Conservation (phyloP, 2,113 vertebrate genomes). For the Theropithecus gelada region DNA sequence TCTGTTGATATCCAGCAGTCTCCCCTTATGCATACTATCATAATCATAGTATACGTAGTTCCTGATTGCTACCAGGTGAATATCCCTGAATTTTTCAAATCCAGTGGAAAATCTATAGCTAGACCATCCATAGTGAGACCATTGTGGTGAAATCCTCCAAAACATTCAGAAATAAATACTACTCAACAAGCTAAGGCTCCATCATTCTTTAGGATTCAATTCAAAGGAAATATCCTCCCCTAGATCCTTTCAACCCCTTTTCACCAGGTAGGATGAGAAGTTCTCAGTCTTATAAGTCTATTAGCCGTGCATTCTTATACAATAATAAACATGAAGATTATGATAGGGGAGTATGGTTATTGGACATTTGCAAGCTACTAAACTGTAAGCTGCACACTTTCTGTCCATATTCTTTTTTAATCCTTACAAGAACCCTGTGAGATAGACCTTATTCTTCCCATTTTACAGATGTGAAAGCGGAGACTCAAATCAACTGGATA, state of each 20-base stretch:
- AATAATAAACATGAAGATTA: background rate
- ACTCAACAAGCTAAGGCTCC: background rate
- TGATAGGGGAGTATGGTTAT: fast-evolving
- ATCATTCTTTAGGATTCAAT: background rate
- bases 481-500: background rate
- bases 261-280: background rate
- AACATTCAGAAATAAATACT: background rate
- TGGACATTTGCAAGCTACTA: too few species aligned
- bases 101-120: background rate
- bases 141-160: background rate
- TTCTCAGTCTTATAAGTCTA: background rate
- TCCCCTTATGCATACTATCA: fast-evolving
- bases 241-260: background rate
- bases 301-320: fast-evolving
- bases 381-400: background rate
- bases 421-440: background rate
- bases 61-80: background rate
- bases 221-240: background rate
- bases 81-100: background rate
- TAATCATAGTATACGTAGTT: background rate
- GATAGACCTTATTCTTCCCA: background rate
- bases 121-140: too few species aligned
- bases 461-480: background rate
- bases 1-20: background rate
- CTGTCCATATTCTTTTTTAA: background rate